Evolutionary conservation across 2,113 vertebrate species (phyloP).

Genomic region (Silurus meridionalis): DNA sequence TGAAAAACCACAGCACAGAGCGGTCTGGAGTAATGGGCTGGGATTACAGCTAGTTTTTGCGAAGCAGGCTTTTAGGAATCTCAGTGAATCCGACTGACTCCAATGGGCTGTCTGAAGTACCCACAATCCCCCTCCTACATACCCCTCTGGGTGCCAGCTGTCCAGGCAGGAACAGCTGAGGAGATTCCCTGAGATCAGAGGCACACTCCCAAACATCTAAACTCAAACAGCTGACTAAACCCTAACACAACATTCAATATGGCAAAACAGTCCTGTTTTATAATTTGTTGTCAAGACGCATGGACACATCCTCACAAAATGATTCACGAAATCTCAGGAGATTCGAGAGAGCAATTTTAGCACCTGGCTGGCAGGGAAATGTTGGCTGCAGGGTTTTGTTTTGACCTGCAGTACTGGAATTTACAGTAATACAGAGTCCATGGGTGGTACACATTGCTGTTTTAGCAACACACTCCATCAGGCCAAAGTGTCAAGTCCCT

Average conservation of each 20-base stretch:
- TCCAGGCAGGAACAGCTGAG: constrained; percentile 55
- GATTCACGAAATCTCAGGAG: neutral
- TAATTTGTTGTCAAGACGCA: neutral
- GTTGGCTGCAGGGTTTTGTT: constrained; percentile 10
- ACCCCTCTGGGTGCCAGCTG: constrained; percentile 56
- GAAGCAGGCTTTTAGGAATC: constrained; percentile 24
- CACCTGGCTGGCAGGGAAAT: neutral
- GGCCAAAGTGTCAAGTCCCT: constrained; percentile 39
- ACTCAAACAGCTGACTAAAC: constrained; percentile 54
- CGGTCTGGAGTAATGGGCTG: neutral
- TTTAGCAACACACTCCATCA: constrained; percentile 45
- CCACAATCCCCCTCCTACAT: constrained; percentile 1
- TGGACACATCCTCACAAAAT: neutral
- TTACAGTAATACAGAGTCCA: constrained; percentile 10
- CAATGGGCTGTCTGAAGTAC: constrained; percentile 37
- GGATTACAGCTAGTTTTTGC: constrained; percentile 18
- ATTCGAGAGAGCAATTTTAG: neutral
- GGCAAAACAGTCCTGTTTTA: neutral
- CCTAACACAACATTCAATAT: constrained; percentile 13
- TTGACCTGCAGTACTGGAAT: constrained; percentile 43
- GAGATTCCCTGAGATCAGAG: constrained; percentile 55
- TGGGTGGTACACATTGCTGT: constrained; percentile 50
- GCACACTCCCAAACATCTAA: constrained; percentile 45
- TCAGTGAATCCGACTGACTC: constrained; percentile 41
- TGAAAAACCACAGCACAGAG: neutral